These are phyloP conservation scores for Electrophaes corylata DNA, from an alignment of 2,888 invertebrate species.

Conservation along the genomic window DNA sequence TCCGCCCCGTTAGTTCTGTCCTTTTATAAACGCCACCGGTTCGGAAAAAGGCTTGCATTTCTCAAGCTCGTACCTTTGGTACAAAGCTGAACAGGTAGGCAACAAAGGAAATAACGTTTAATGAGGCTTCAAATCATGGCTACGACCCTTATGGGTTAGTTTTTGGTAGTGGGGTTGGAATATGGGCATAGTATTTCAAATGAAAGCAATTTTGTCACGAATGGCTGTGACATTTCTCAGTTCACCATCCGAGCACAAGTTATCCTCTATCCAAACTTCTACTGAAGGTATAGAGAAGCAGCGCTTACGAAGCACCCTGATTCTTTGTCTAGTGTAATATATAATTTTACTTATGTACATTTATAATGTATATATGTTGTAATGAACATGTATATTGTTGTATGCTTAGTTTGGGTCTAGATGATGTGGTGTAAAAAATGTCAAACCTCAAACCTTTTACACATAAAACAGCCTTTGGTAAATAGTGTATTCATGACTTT, in stretches of 20 bases:
- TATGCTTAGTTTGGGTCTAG: too few species aligned
- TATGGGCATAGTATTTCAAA: neutral
- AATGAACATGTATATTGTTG: too few species aligned
- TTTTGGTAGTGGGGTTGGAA: slow-evolving; percentile 20
- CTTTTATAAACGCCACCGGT: slow-evolving; percentile 28
- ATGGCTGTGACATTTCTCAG: neutral
- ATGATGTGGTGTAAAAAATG: too few species aligned
- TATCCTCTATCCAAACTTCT: too few species aligned
- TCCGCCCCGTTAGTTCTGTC: slow-evolving; percentile 26
- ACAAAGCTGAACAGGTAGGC: slow-evolving; percentile 17
- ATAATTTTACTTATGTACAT: too few species aligned
- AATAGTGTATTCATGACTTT: too few species aligned
- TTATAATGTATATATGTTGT: too few species aligned
- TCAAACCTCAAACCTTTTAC: too few species aligned
- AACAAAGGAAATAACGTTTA: slow-evolving; percentile 23
- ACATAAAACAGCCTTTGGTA: too few species aligned
- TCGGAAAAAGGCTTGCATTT: slow-evolving; percentile 26
- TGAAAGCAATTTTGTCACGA: neutral
- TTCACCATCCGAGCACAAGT: neutral
- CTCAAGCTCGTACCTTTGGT: slow-evolving; percentile 14
- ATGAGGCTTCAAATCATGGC: slow-evolving; percentile 17
- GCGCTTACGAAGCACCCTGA: too few species aligned
- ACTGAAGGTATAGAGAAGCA: too few species aligned
- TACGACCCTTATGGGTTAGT: slow-evolving; percentile 13
- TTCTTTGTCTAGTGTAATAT: too few species aligned